Base-by-base conservation (phyloP, 2,888 invertebrate genomes). In the Hermaeophaga mercurialis region DNA sequence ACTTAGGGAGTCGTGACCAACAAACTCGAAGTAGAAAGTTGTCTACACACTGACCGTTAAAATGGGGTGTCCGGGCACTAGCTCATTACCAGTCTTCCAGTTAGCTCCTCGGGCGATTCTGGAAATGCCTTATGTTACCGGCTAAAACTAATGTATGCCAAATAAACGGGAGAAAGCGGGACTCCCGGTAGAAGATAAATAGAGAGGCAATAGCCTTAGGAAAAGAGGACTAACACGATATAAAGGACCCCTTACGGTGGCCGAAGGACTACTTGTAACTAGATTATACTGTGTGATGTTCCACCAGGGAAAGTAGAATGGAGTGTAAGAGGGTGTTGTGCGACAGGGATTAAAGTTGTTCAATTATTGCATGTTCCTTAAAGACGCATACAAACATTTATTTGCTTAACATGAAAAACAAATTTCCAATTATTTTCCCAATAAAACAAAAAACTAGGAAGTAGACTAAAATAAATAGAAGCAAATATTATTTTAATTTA, bases 101-200 rank as follows among this genome's bases (percentile, higher is more conserved):
- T 72, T 72, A 72, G 71, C 70, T 71, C 75, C 72, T 53, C 54
- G 64, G 70, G 75, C 65, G 60, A 54, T 65, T 56, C 63, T 69
- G 64, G 66, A 62, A 48, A 62, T 70, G 76, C 76, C 76, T 76
- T 77, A 75, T 75, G 75, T 73, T 75, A 64, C 69, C 58, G 63
- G 67, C 67, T 65, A 69, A 70, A 71, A 72, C 71, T 74, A 73
- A 73, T 74, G 70, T 74, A 73, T 73, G 71, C 72, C 68, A 70
- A 69, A 70, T 69, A 67, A 66, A 64, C 43, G 66, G 66, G 64
- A 66, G 66, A 64, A 65, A 66, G 65, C 61, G 53, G 69, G 73
- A 71, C 73, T 72, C n/a, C 9, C 44, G 45, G 73, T 74, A 69
- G 67, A 76, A 77, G 77, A 77, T 76, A 77, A 77, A 77, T 77